Base-by-base conservation (phyloP, 2,888 invertebrate genomes). In the Resseliella maxima region DNA sequence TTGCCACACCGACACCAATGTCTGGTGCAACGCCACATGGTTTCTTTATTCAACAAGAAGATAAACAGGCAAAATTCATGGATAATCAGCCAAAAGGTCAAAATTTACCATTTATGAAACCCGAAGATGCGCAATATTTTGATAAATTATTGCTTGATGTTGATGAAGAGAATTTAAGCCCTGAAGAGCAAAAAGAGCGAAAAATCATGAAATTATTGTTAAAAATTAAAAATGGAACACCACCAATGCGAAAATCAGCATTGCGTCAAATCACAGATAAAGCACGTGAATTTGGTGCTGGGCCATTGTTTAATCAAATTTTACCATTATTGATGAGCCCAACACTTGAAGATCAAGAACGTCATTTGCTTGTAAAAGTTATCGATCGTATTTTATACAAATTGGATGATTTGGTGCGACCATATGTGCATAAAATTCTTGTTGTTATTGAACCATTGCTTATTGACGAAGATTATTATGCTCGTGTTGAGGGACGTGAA, bases 401-500 rank as follows among this genome's bases (percentile, higher is more conserved):
- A 91, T 92, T 99, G 88, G 99, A 99, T 89, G 99, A 99, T 92
- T 93, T 99, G 89, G 99, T 99, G 38, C 94, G 99, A 88, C 99
- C 99, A 0, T 99, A 99, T 89, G 99, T 99, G 0, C 99, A 99
- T 92, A 99, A 99, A 94, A 99, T 99, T 90, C 93, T 99, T 88
- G 99, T 99, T 24, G 99, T 99, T 5, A 99, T 99, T 90, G 99
- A 99, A 92, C 99, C 99, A 0, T 92, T 99, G 87, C 92, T 99
- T 64, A 99, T 99, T 90, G 99, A 99, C 91, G 99, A 99, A 93
- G 99, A 99, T 92, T 99, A 99, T 92, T 99, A 99, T 91, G 99
- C 99, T 38, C 96, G 99, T 90, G 99, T 99, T 12, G 99, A 99
- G 92, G 99, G 99, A 88, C 94, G 99, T 89, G 99, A 99, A 92